Base-by-base conservation (phyloP, 2,888 invertebrate genomes). In the Hedya salicella region DNA sequence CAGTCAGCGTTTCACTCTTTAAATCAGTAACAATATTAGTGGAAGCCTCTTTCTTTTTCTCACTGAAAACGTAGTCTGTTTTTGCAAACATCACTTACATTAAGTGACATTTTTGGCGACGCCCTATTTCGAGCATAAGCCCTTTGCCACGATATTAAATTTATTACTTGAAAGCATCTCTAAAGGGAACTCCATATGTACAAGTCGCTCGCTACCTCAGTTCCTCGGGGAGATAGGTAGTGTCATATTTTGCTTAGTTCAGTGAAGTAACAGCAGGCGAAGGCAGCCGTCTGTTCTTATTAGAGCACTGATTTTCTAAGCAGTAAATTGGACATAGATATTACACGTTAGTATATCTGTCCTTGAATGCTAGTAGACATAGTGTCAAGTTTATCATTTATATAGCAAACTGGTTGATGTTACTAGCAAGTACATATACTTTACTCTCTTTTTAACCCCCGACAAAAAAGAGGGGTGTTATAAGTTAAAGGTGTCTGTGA, bases 81-180 rank as follows among this genome's bases (percentile, higher is more conserved):
- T 25, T 25, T 2, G 25, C 25, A 25, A 25, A 25, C 25, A 25
- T 2, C 36, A 36, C 36, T 36, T 9, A 5, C 11, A 9, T 36
- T 36, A 36, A 11, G 9, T 36, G 36, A 36, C 36, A 36, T 11
- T 25, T 25, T 6, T 2, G 11, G 36, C 2, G 11, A 36, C 6
- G 9, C 6, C 56, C 13, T 2, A 2, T 25, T 3, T 44, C 1
- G 13, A 40, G 14, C 13, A 19, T 4, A 40, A 40, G 14, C 32
- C 40, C 14, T 50, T 39, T 46, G 6, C 62, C 25, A 17, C 57
- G 17, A 52, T 59, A 50, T 59, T 44, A 14, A 32, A 64, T 64
- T 64, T 64, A 52, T 57, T 36, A 25, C 50, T 52, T 44, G 57
- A 64, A 52, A 59, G 50, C 21, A 49, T 8, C 56, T 49, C 54